These are phyloP conservation scores for Oxygymnocypris stewartii DNA, from an alignment of 2,113 vertebrate genomes.

Conservation along the genomic window DNA sequence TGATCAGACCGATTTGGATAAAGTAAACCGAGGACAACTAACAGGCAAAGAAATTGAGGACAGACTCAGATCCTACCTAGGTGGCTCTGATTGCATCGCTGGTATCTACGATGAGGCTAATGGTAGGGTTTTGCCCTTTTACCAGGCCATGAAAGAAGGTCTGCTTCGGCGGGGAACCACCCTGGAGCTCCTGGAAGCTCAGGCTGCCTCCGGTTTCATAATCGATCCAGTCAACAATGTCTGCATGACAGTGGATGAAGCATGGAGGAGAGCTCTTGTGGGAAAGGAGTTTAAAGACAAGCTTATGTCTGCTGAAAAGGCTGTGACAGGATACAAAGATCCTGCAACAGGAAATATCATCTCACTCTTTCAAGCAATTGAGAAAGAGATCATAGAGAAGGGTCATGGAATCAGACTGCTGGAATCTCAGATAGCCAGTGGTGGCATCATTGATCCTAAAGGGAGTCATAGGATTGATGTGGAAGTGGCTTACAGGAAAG, in stretches of 20 bases:
- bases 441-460: slow-evolving; percentile 95
- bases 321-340: slow-evolving; percentile 93
- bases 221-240: slow-evolving; percentile 94
- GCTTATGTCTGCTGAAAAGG: slow-evolving; percentile 91
- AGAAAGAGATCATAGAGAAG: slow-evolving; percentile 93
- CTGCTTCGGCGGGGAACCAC: slow-evolving; percentile 92
- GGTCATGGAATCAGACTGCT: slow-evolving; percentile 94
- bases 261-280: slow-evolving; percentile 84
- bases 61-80: slow-evolving; percentile 87
- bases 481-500: slow-evolving; percentile 85
- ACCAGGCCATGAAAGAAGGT: slow-evolving; percentile 94
- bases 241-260: slow-evolving; percentile 89
- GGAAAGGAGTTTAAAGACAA: slow-evolving; percentile 95
- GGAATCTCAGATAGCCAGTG: slow-evolving; percentile 97
- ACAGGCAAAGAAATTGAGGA: slow-evolving; percentile 84
- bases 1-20: slow-evolving; percentile 75
- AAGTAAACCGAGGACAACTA: slow-evolving; percentile 80
- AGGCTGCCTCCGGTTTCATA: slow-evolving; percentile 94
- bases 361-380: slow-evolving; percentile 97
- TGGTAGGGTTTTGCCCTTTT: slow-evolving; percentile 87
- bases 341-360: slow-evolving; percentile 90
- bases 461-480: slow-evolving; percentile 92
- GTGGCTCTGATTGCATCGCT: slow-evolving; percentile 92
- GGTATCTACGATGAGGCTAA: slow-evolving; percentile 95
- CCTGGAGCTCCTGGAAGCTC: slow-evolving; percentile 93